Evolutionary conservation across 2,113 vertebrate genomes (phyloP).

Genomic region (Eonycteris spelaea): DNA sequence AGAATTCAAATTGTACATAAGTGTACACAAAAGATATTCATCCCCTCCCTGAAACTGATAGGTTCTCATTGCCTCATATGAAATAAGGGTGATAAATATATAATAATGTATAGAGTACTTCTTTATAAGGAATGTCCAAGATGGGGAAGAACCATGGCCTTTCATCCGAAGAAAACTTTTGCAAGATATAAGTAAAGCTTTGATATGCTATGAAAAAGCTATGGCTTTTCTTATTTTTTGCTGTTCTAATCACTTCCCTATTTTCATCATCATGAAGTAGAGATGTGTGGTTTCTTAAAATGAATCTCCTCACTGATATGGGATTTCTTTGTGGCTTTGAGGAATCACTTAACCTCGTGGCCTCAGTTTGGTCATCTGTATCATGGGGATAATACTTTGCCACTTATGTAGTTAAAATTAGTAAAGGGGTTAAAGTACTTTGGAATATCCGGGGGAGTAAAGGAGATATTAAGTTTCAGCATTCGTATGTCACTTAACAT

Average conservation of each 20-base stretch:
- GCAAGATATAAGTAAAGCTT: not conserved
- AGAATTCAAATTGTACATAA: not conserved
- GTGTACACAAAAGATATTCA: not conserved
- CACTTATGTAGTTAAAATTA: not conserved
- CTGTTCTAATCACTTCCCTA: not conserved
- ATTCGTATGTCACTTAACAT: not conserved
- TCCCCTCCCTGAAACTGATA: no score
- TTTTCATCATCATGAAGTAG: not conserved
- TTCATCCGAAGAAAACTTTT: not conserved
- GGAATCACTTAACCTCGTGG: conserved; percentile 1
- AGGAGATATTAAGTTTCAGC: not conserved
- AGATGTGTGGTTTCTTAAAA: not conserved
- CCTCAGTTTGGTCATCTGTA: conserved; percentile 39
- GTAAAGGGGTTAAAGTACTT: conserved; percentile 16
- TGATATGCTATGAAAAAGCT: not conserved
- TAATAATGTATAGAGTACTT: not conserved
- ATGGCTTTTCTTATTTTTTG: not conserved
- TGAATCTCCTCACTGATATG: not conserved
- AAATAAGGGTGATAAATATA: not conserved
- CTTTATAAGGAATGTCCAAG: not conserved
- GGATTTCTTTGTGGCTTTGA: conserved; percentile 33
- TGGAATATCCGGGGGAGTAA: not conserved
- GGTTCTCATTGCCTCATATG: not conserved
- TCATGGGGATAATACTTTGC: not conserved
- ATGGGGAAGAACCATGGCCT: not conserved